Percentiles rank a stretch among this genome's conserved stretches.
Conservation (phyloP, 2,113 vertebrate species). For the Pangasianodon hypophthalmus region DNA sequence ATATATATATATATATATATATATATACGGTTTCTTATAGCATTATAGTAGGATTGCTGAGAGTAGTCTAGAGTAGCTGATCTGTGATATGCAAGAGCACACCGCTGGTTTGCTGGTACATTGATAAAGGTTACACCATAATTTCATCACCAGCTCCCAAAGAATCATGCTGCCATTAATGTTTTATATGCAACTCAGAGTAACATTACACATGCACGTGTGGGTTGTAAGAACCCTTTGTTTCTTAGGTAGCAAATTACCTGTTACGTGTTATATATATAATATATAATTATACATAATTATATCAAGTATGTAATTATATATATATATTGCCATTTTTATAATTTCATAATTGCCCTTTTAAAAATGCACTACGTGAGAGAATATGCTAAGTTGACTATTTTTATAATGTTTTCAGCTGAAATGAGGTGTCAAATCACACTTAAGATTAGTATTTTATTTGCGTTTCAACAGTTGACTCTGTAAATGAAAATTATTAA, state of each 20-base stretch:
- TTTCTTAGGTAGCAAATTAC: slow-evolving; percentile 51
- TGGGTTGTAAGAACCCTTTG: slow-evolving; percentile 47
- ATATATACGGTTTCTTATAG: background rate
- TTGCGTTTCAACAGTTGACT: background rate
- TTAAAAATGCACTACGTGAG: slow-evolving; percentile 22
- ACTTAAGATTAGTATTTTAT: background rate
- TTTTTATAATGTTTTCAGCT: slow-evolving; percentile 7
- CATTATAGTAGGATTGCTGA: background rate
- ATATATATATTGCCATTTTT: background rate
- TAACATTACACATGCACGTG: slow-evolving; percentile 65
- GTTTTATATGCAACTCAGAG: slow-evolving; percentile 78
- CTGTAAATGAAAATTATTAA: background rate
- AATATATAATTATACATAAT: slow-evolving; percentile 21
- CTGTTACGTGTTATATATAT: slow-evolving; percentile 44
- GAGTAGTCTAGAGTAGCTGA: slow-evolving; percentile 33
- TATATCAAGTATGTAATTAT: background rate
- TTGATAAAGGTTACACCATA: slow-evolving; percentile 82
- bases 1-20: background rate
- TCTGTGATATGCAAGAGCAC: slow-evolving; percentile 52
- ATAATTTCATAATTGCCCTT: background rate
- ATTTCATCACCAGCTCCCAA: slow-evolving; percentile 81
- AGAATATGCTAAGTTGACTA: slow-evolving; percentile 29
- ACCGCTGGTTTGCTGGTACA: slow-evolving; percentile 64
- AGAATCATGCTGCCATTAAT: slow-evolving; percentile 79
- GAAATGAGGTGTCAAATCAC: background rate